Evolutionary conservation across 2,888 invertebrate species (phyloP).

Genomic region (Leptura quadrifasciata): DNA sequence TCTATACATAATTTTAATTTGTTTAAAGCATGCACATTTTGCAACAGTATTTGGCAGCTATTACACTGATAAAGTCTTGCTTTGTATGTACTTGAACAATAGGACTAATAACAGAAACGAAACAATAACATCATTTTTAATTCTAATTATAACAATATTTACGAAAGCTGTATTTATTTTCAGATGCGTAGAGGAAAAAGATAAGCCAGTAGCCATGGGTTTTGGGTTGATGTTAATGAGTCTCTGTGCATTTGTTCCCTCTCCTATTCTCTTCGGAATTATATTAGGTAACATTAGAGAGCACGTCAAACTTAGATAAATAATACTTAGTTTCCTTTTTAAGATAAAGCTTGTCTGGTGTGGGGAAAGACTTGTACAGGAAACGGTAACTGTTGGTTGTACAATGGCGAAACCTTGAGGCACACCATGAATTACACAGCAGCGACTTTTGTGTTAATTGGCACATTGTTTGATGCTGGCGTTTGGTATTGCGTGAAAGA

Average conservation of each 20-base stretch:
- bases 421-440: conserved; percentile 81
- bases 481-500: conserved; percentile 84
- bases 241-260: conserved; percentile 84
- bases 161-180: conserved; percentile 41
- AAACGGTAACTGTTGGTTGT: conserved; percentile 85
- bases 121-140: neutral
- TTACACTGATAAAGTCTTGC: too few species aligned
- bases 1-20: too few species aligned
- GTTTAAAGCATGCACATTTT: too few species aligned
- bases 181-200: conserved; percentile 83
- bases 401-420: conserved; percentile 80
- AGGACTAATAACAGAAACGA: neutral
- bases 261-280: conserved; percentile 85
- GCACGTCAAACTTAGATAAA: conserved; percentile 25
- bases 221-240: conserved; percentile 82
- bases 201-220: conserved; percentile 84
- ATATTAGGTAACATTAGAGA: conserved; percentile 77
- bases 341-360: conserved; percentile 81
- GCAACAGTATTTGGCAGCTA: too few species aligned
- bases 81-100: neutral
- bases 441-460: conserved; percentile 79
- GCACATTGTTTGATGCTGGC: conserved; percentile 80
- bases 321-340: conserved; percentile 52
- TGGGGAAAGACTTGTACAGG: conserved; percentile 85
- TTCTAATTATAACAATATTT: neutral